phyloP scores from a whole-genome alignment of 2,888 invertebrate species.

The Gasteruption jaculator region DNA sequence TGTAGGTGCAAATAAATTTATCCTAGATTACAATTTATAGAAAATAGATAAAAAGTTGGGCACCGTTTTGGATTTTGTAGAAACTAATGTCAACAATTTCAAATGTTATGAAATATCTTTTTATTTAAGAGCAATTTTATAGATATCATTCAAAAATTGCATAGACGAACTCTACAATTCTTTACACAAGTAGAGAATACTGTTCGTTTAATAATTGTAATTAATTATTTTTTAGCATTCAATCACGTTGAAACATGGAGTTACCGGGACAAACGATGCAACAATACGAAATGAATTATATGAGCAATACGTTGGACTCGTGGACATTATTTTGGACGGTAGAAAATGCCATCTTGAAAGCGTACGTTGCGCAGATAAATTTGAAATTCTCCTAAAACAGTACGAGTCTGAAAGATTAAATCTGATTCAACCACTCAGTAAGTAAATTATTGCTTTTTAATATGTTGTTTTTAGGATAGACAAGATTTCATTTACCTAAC shows the following conservation, averaged over 20 bases:
- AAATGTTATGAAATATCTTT: no score
- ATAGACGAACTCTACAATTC: no score
- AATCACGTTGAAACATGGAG: conserved; percentile 52
- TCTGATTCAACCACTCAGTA: conserved; percentile 65
- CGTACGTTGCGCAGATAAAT: conserved; percentile 58
- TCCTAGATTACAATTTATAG: no score
- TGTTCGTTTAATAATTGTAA: neutral
- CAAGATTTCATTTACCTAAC: conserved; percentile 6
- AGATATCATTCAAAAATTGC: neutral
- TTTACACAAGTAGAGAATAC: no score
- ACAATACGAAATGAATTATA: conserved; percentile 59
- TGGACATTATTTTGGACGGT: conserved; percentile 71
- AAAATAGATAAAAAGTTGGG: no score
- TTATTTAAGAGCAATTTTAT: neutral
- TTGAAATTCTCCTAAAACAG: conserved; percentile 58
- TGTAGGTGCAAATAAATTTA: no score
- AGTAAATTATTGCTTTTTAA: conserved; percentile 31
- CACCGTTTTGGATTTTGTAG: no score
- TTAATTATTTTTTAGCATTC: conserved; percentile 34
- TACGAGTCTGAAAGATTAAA: conserved; percentile 65
- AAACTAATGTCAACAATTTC: no score
- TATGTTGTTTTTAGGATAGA: neutral
- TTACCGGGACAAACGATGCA: conserved; percentile 57
- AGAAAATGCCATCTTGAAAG: conserved; percentile 67
- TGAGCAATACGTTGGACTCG: conserved; percentile 66